Evolutionary conservation across 2,797 vertebrate genomes (phyloP).

Genomic region (Bradypus variegatus): DNA sequence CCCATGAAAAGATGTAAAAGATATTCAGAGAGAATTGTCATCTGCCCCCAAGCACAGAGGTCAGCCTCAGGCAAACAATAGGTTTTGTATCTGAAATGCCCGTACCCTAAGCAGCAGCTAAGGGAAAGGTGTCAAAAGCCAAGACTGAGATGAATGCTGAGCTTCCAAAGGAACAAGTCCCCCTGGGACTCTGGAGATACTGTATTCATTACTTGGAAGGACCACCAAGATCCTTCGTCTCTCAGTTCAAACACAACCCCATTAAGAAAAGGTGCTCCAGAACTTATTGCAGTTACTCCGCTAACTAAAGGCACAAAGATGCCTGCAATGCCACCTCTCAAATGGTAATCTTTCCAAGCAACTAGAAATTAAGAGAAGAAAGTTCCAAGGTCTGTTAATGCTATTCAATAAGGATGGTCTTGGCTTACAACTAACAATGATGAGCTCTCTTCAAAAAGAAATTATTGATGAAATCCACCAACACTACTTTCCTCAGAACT

Average conservation of each 20-base stretch:
- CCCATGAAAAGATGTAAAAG: background rate
- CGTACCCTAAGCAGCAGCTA: background rate
- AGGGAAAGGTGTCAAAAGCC: background rate
- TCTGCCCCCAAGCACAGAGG: background rate
- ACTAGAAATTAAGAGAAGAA: background rate
- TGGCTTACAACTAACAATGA: background rate
- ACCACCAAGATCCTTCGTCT: background rate
- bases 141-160: background rate
- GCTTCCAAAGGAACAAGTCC: background rate
- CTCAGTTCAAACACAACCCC: background rate
- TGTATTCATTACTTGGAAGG: background rate
- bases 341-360: background rate
- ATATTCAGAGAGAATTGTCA: background rate
- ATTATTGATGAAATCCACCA: background rate
- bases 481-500: background rate
- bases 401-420: background rate
- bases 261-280: background rate
- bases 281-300: background rate
- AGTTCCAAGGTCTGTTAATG: background rate
- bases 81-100: background rate
- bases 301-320: background rate
- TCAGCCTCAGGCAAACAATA: background rate
- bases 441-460: conserved; percentile 8
- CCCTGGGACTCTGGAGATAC: background rate
- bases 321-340: background rate